A percentile compares a stretch with the other conserved stretches of the same genome.
phyloP scores from a whole-genome alignment of 1,140 invertebrate species.

The Brachionus asplanchnoidis region DNA sequence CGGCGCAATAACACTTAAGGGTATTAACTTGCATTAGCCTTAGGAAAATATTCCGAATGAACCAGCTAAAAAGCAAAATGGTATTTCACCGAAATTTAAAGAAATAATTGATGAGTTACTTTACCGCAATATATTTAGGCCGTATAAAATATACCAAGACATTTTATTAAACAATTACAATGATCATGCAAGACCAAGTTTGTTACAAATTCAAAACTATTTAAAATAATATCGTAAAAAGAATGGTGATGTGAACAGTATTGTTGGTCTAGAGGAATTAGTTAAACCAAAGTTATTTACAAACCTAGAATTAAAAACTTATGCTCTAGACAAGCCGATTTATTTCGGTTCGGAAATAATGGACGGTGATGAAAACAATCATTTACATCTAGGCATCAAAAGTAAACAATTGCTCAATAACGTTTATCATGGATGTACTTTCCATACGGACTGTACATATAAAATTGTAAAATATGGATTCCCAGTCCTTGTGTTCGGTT shows the following conservation, averaged over 20 bases:
- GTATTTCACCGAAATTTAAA: background rate
- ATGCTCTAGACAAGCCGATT: background rate
- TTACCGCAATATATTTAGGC: background rate
- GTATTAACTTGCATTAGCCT: no score
- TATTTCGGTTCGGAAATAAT: background rate
- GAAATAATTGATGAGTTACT: background rate
- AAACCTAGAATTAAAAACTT: background rate
- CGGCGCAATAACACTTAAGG: no score
- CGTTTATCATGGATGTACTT: background rate
- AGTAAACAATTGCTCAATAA: background rate
- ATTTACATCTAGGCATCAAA: background rate
- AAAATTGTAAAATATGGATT: constrained; percentile 3
- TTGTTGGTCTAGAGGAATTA: background rate
- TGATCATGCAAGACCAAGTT: background rate
- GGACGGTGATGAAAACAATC: background rate
- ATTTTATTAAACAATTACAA: background rate
- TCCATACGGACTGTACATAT: background rate
- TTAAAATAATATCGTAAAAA: background rate
- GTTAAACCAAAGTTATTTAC: background rate
- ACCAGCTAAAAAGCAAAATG: no score
- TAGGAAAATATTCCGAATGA: no score
- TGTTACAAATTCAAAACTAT: background rate
- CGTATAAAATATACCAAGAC: background rate
- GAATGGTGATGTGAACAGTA: background rate
- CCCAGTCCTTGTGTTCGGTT: background rate